Base-by-base conservation (phyloP, 2,113 vertebrate genomes). In the Aphyosemion australe region DNA sequence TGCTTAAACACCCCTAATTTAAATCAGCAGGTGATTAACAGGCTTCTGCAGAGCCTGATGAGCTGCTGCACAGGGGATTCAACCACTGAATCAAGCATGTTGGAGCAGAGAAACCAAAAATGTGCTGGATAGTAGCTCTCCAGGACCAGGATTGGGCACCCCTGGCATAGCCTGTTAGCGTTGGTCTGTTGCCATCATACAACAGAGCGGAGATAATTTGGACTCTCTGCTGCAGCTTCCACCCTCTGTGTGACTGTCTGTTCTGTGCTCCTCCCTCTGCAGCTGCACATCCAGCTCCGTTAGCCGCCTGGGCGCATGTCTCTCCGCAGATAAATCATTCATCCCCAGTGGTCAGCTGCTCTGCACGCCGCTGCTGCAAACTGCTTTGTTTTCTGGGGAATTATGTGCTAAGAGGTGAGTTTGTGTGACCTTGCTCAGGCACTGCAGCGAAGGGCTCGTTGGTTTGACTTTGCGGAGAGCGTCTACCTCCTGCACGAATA, bases 291-390 rank as follows among this genome's bases (percentile, higher is more conserved):
- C 64, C 62, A 71, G n/a, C 65, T 67, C 72, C 76, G 65, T 80
- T 63, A 77, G 63, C 76, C 58, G 61, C 69, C 61, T 47, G 64
- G 14, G 5, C 0, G 58, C 31, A 32, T 65, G 62, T 49, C 67
- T 62, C 59, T 54, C 73, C 48, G 73, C 72, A 77, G 79, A 85
- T 82, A 74, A 78, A 82, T 85, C 83, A 80, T 67, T 78, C 72
- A 82, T 65, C 69, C 79, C 15, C 20, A 39, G 68, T 55, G 47
- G 58, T 57, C 5, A 14, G 37, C 19, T 41, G 20, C 57, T 63
- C 64, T 50, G 57, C 65, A 15, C 18, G 39, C 53, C 50, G 8
- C 45, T 15, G 58, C 74, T 61, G 73, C 69, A 68, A 46, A 16
- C 39, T 37, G 61, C 42, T 26, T 48, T 31, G 61, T 56, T 64